A percentile compares a stretch with the other conserved stretches of the same genome.
phyloP scores from a whole-genome alignment of 2,797 vertebrate species.

The Emys orbicularis region DNA sequence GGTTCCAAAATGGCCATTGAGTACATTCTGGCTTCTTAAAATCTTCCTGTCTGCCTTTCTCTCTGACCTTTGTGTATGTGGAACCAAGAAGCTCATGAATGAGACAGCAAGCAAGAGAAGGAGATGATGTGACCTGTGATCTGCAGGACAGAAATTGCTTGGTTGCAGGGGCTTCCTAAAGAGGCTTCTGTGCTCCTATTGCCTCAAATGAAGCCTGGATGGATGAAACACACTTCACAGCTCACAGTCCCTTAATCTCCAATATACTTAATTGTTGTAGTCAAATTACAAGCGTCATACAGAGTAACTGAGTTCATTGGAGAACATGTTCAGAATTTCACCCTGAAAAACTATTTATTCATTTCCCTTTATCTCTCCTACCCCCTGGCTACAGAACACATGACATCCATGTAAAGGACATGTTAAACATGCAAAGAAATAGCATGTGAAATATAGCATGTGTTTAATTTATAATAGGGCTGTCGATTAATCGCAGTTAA shows the following conservation, averaged over 20 bases:
- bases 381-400: neutral
- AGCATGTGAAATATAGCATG: neutral
- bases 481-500: too few species aligned
- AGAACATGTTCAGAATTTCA: slow-evolving; percentile 45
- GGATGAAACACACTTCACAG: slow-evolving; percentile 60
- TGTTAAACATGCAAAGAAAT: neutral
- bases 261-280: slow-evolving; percentile 68
- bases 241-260: slow-evolving; percentile 71
- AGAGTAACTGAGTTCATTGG: slow-evolving; percentile 52
- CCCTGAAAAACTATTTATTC: neutral
- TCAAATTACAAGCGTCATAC: slow-evolving; percentile 66
- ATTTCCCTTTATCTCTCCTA: slow-evolving; percentile 43
- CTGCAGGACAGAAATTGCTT: neutral
- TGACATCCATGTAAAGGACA: neutral
- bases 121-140: accelerated
- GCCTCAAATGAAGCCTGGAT: slow-evolving; percentile 7
- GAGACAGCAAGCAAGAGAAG: neutral
- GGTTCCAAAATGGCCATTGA: neutral
- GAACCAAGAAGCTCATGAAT: neutral
- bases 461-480: neutral
- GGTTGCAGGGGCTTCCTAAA: accelerated
- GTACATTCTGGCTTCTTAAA: neutral
- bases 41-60: neutral
- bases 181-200: neutral
- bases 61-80: accelerated